Conservation (phyloP, 2,888 invertebrate species). For the Eristalis arbustorum region DNA sequence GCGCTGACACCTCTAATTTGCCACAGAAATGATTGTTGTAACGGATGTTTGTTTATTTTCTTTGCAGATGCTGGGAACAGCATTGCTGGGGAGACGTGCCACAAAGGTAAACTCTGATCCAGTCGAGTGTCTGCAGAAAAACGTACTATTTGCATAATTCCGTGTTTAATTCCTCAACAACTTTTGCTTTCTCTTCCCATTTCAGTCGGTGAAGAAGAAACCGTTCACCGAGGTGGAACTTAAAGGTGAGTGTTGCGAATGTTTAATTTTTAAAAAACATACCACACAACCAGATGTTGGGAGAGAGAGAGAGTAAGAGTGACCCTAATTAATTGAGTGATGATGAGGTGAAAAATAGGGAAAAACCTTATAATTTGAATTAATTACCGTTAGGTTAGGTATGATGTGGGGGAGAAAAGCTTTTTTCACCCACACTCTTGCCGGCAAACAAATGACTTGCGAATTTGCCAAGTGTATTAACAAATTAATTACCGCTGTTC, state of each 20-base stretch:
- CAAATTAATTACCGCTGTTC: slow-evolving; percentile 30
- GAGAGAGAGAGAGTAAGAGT: not conserved
- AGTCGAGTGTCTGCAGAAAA: slow-evolving; percentile 3
- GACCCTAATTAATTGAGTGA: not conserved
- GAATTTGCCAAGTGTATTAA: slow-evolving; percentile 41
- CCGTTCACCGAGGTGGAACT: slow-evolving; percentile 80
- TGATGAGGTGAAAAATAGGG: not conserved
- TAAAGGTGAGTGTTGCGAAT: slow-evolving; percentile 76
- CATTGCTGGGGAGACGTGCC: slow-evolving; percentile 79
- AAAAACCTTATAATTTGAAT: slow-evolving; percentile 6
- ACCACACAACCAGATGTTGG: not conserved
- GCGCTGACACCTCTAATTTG: not conserved
- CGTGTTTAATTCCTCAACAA: slow-evolving; percentile 29
- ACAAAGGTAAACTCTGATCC: slow-evolving; percentile 75
- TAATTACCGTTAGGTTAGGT: not conserved
- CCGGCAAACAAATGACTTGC: slow-evolving; percentile 11
- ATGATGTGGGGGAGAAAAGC: not conserved
- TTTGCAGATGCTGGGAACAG: slow-evolving; percentile 80
- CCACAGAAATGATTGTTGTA: too few relatives aligned
- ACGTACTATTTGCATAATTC: slow-evolving; percentile 8
- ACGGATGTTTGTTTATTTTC: slow-evolving; percentile 6
- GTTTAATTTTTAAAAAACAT: not conserved
- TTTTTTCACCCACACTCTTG: not conserved
- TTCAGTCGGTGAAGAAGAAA: slow-evolving; percentile 80
- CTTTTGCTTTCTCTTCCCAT: slow-evolving; percentile 55